Percentiles rank a stretch among this genome's conserved stretches.
Conservation (phyloP, 2,797 vertebrate species). For the Crenuchus spilurus region DNA sequence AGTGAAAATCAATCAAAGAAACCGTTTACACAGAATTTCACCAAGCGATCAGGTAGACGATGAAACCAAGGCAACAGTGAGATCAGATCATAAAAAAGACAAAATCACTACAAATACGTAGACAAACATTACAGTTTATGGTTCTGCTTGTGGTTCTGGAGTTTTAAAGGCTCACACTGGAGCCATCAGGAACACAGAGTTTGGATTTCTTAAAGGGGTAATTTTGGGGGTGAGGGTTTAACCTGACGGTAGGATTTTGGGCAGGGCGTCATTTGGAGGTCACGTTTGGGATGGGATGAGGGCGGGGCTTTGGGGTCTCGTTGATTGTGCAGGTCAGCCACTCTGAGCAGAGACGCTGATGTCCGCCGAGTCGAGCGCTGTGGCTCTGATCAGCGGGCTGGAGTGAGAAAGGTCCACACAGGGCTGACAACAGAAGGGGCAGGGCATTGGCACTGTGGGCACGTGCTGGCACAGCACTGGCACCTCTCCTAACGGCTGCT, state of each 20-base stretch:
- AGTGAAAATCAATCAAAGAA: not conserved
- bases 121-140: conserved; percentile 18
- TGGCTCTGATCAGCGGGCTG: not conserved
- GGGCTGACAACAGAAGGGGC: conserved; percentile 4
- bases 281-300: not conserved
- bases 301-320: not conserved
- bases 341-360: conserved; percentile 12
- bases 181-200: not conserved
- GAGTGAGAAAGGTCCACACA: conserved; percentile 34
- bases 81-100: not conserved
- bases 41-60: not conserved
- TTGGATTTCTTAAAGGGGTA: not conserved
- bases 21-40: conserved; percentile 27
- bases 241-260: not conserved
- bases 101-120: conserved; percentile 26
- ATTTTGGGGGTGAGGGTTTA: not conserved
- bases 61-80: conserved; percentile 28
- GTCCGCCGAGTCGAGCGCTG: not conserved
- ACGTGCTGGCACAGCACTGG: not conserved
- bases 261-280: not conserved
- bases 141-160: not conserved
- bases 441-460: conserved; percentile 9
- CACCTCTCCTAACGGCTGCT: conserved; percentile 82
- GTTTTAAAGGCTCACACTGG: not conserved
- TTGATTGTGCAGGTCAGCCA: conserved; percentile 46